These are phyloP conservation scores for Epizoanthus rinbou DNA, from an alignment of 92 coral and sea anemone species.

Conservation along the genomic window DNA sequence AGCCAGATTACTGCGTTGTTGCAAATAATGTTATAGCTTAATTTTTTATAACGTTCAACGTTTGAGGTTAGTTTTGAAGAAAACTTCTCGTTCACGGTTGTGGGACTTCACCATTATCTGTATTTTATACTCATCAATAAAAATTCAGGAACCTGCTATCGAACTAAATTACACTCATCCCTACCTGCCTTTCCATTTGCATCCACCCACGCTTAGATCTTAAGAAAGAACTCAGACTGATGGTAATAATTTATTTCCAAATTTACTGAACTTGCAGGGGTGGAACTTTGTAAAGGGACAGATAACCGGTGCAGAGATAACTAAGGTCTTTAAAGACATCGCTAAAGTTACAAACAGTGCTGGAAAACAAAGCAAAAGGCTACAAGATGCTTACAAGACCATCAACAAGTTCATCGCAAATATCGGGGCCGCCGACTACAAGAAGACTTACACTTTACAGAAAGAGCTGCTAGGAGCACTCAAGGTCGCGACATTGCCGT, in stretches of 20 bases:
- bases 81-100: too few species aligned
- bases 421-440: not conserved
- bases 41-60: too few species aligned
- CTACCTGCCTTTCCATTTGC: too few species aligned
- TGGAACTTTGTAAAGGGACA: slow-evolving; percentile 16
- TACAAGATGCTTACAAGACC: not conserved
- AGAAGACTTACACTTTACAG: not conserved
- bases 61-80: too few species aligned
- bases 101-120: too few species aligned
- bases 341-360: slow-evolving; percentile 33
- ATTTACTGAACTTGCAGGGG: not conserved
- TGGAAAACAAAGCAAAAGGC: not conserved
- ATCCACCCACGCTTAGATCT: too few species aligned
- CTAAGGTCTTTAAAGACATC: not conserved
- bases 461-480: not conserved
- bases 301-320: not conserved
- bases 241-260: not conserved
- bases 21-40: too few species aligned
- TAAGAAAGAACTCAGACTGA: too few species aligned
- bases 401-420: not conserved
- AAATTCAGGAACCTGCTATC: too few species aligned
- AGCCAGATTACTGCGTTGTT: too few species aligned
- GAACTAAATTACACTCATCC: too few species aligned
- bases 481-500: not conserved
- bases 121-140: too few species aligned